A percentile compares a stretch with the other conserved stretches of the same genome.
phyloP scores from a whole-genome alignment of 30 jellyfish, hydroid and myxozoan genomes.

The Catostylus mosaicus region DNA sequence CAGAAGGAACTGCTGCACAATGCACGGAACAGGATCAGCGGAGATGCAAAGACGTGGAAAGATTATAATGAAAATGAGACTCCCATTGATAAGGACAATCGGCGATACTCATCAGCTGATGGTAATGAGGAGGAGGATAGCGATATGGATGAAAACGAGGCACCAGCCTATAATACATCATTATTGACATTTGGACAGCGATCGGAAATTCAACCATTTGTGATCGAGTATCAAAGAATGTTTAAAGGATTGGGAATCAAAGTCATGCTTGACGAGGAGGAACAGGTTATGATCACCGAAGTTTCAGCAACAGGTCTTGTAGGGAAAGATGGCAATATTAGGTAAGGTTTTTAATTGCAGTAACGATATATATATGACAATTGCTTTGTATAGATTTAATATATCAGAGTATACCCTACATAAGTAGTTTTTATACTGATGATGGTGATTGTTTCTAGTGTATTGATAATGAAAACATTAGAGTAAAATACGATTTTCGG shows the following conservation, averaged over 20 bases:
- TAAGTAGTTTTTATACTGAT: too few species aligned
- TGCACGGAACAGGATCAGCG: background rate
- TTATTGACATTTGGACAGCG: conserved; percentile 71
- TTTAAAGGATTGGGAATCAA: conserved; percentile 85
- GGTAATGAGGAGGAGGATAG: conserved; percentile 51
- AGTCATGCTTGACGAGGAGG: conserved; percentile 93
- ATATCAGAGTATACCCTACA: too few species aligned
- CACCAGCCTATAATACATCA: conserved; percentile 28
- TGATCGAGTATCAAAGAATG: conserved; percentile 81
- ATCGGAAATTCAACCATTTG: conserved; percentile 80
- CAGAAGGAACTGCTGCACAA: conserved; percentile 17
- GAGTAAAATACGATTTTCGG: too few species aligned
- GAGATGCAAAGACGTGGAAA: background rate
- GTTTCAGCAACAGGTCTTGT: conserved; percentile 78
- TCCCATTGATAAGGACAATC: background rate
- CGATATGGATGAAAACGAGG: conserved; percentile 26
- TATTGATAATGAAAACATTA: too few species aligned
- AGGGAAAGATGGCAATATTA: conserved; percentile 71
- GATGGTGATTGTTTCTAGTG: too few species aligned
- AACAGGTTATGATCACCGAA: conserved; percentile 83
- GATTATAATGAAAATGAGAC: conserved; percentile 21
- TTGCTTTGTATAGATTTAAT: too few species aligned
- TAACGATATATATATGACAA: too few species aligned
- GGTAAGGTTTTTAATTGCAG: conserved; percentile 81
- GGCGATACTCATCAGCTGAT: background rate